These are phyloP conservation scores for Halocynthia roretzi DNA, from an alignment of 23 tunicate species.

Conservation along the genomic window DNA sequence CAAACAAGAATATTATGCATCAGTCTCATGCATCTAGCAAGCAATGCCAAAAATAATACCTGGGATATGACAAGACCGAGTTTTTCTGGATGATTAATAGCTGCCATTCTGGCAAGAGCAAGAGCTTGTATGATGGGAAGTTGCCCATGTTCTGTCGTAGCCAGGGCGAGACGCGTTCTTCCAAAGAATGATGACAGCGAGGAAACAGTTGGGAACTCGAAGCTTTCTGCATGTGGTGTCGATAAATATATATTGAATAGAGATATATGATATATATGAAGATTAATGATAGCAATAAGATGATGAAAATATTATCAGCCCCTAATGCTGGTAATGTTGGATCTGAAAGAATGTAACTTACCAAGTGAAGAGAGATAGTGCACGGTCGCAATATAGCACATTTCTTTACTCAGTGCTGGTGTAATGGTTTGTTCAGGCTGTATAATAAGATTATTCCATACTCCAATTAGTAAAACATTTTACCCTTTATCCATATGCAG, in stretches of 20 bases:
- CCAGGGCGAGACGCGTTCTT: constrained; percentile 4
- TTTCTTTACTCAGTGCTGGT: constrained; percentile 1
- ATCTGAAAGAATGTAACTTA: constrained; percentile 5
- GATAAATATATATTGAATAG: too few relatives aligned
- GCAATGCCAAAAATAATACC: not conserved
- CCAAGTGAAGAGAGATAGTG: constrained; percentile 58
- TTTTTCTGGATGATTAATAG: constrained; percentile 8
- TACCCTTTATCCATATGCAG: too few relatives aligned
- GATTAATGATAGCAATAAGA: not conserved
- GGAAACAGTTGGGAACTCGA: constrained; percentile 13
- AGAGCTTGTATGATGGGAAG: not conserved
- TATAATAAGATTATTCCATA: too few relatives aligned
- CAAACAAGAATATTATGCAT: not conserved
- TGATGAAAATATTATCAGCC: not conserved
- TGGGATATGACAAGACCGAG: constrained; percentile 22
- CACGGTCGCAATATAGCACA: constrained; percentile 29
- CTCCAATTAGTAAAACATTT: too few relatives aligned
- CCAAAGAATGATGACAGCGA: constrained; percentile 7
- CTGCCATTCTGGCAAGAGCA: constrained; percentile 1
- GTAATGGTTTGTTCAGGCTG: too few relatives aligned
- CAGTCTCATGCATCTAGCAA: not conserved
- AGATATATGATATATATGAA: too few relatives aligned
- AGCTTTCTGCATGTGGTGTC: constrained; percentile 2
- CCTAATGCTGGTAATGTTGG: too few relatives aligned
- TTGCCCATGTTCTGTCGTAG: constrained; percentile 8